These are phyloP conservation scores for Hirtodrosophila confusa DNA, from an alignment of 2,888 invertebrate genomes.

Conservation along the genomic window DNA sequence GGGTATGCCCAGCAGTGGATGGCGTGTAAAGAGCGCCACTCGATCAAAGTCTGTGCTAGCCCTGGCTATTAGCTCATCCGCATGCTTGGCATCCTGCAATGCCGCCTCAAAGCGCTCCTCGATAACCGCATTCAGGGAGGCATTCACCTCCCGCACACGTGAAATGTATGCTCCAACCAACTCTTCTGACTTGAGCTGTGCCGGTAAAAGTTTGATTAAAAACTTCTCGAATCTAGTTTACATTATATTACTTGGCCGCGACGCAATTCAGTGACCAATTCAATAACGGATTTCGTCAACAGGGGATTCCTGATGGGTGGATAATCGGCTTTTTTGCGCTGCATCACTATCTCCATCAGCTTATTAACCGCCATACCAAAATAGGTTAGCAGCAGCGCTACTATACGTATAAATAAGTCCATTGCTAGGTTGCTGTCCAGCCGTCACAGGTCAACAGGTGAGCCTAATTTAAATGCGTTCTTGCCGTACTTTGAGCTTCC, in stretches of 20 bases:
- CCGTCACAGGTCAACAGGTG: slow-evolving; percentile 41
- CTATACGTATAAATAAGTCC: slow-evolving; percentile 67
- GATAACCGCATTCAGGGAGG: slow-evolving; percentile 89
- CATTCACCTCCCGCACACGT: slow-evolving; percentile 88
- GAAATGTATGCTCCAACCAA: slow-evolving; percentile 87
- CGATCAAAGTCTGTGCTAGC: slow-evolving; percentile 65
- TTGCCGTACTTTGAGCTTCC: slow-evolving; percentile 39
- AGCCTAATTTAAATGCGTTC: slow-evolving; percentile 46
- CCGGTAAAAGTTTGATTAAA: background rate
- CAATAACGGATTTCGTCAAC: slow-evolving; percentile 66
- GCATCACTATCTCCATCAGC: slow-evolving; percentile 51
- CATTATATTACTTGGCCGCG: slow-evolving; percentile 62
- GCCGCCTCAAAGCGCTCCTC: slow-evolving; percentile 88
- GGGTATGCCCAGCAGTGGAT: slow-evolving; percentile 92
- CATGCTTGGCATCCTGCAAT: slow-evolving; percentile 87
- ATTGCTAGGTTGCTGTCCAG: slow-evolving; percentile 35
- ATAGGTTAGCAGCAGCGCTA: slow-evolving; percentile 56
- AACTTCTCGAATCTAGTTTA: background rate
- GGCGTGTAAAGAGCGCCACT: slow-evolving; percentile 82
- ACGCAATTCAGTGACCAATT: slow-evolving; percentile 66
- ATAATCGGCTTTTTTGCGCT: slow-evolving; percentile 57
- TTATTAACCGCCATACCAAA: slow-evolving; percentile 60
- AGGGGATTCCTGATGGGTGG: slow-evolving; percentile 67
- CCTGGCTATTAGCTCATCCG: slow-evolving; percentile 85
- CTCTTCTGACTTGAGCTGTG: slow-evolving; percentile 87